These are phyloP conservation scores for Knipowitschia caucasica DNA, from an alignment of 2,797 vertebrate genomes.

Conservation along the genomic window DNA sequence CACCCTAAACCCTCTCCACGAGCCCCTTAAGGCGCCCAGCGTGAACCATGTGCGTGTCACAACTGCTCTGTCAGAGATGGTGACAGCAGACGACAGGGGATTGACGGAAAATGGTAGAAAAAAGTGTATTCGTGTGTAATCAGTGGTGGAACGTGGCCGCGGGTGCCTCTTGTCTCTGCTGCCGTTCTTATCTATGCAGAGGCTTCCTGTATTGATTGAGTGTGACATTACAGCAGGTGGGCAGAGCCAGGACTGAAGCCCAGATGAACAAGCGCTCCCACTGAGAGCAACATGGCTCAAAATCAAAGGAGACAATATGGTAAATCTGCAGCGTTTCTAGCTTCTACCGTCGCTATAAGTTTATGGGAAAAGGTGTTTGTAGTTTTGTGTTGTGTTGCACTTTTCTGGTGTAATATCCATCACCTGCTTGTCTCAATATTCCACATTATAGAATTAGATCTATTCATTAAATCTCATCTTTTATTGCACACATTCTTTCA, in stretches of 20 bases:
- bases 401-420: background rate
- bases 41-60: conserved; percentile 8
- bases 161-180: background rate
- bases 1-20: background rate
- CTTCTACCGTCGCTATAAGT: too few species aligned
- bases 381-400: too few species aligned
- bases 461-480: too few species aligned
- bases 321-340: too few species aligned
- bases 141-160: conserved; percentile 7
- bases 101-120: conserved; percentile 1
- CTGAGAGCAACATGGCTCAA: conserved; percentile 1
- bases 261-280: background rate
- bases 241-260: conserved; percentile 4
- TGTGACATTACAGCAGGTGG: conserved; percentile 20
- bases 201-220: conserved; percentile 18
- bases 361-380: too few species aligned
- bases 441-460: too few species aligned
- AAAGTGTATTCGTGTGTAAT: conserved; percentile 24
- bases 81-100: conserved; percentile 21
- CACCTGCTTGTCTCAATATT: background rate
- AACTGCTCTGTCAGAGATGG: conserved; percentile 1
- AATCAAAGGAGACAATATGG: too few species aligned
- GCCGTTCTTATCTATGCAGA: conserved; percentile 15
- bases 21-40: background rate
- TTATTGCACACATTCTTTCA: too few species aligned